Percentiles rank a stretch among this genome's conserved stretches.
These are phyloP conservation scores for Cryptoleucopteryx plumbea DNA, from an alignment of 2,113 vertebrate species.

Conservation along the genomic window DNA sequence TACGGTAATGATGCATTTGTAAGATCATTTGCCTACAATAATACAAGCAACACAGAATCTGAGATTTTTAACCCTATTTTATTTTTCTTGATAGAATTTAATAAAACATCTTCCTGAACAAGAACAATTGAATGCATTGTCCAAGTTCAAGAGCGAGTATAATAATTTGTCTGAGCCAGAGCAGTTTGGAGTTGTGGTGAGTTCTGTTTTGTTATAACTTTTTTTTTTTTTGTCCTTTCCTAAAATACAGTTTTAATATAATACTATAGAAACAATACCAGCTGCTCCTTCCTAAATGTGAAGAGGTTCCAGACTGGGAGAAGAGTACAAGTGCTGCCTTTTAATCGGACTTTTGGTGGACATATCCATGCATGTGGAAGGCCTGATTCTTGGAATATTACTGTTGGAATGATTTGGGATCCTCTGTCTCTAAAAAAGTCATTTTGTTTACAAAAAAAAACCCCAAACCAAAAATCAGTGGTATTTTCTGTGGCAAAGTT, in stretches of 20 bases:
- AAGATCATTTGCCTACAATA: neutral
- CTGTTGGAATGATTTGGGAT: neutral
- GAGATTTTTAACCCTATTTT: neutral
- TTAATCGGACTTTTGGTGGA: neutral
- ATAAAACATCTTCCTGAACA: conserved; percentile 92
- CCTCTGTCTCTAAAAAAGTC: neutral
- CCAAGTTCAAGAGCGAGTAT: conserved; percentile 85
- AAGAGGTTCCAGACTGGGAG: neutral
- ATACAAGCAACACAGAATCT: neutral
- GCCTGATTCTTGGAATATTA: neutral
- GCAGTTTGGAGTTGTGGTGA: conserved; percentile 95
- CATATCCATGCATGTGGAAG: neutral
- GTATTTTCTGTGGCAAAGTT: neutral
- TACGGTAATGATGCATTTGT: neutral
- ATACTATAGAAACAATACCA: neutral
- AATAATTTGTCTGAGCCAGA: conserved; percentile 89
- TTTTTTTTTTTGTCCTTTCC: neutral
- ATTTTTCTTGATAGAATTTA: conserved; percentile 72
- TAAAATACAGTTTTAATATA: neutral
- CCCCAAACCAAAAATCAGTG: neutral
- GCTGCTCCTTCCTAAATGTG: neutral
- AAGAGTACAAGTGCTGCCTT: conserved; percentile 18
- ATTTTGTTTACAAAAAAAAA: neutral
- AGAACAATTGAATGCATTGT: conserved; percentile 85
- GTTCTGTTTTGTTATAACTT: conserved; percentile 36